Evolutionary conservation across 1,140 invertebrate species (phyloP), one percentile per base, ranked within the genome.

Genomic region (Dreissena polymorpha): DNA sequence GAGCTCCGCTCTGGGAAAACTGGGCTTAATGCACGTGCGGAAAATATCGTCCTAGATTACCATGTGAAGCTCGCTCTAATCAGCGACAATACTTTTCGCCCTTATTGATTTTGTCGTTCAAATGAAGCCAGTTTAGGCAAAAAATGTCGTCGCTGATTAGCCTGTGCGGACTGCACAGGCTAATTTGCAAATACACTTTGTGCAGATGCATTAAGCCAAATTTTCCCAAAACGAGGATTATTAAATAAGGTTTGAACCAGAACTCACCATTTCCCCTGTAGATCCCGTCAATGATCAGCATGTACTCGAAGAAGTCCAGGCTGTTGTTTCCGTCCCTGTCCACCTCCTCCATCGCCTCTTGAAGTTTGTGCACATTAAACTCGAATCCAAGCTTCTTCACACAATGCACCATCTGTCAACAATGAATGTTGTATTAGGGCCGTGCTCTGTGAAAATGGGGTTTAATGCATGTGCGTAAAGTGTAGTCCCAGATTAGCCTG

Each of bases 241-340:
- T 21, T 18, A 57, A 60, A 27, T n/a, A 21, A 13, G 18, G 1
- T 57, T 51, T 18, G 25, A 68, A 25, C 0, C 23, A 63, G 39
- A 10, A 68, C 72, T 63, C 70, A 89, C 88, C 89, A 75, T 78
- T 85, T 57, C 82, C 83, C 39, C 78, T 73, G 53, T 75, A 77
- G 13, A 90, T 73, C 25, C 86, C 86, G 69, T 86, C 83, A 5
- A 87, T 86, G 25, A 89, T 85, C 12, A 86, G 70, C 23, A 89
- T 69, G 65, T 90, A 90, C 72, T 90, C 89, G 53, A 85, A 90
- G 84, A 90, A 90, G 67, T 90, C 89, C 21, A 90, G 57, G 0
- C 83, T 75, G 39, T 84, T 64, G 39, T 85, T 87, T 14, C 73
- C 74, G 72, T 90, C 88, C 2, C 87, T 57, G 51, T 90, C 89